Evolutionary conservation across 2,888 invertebrate species (phyloP).

Genomic region (Scaptomyza cyrtandrae): DNA sequence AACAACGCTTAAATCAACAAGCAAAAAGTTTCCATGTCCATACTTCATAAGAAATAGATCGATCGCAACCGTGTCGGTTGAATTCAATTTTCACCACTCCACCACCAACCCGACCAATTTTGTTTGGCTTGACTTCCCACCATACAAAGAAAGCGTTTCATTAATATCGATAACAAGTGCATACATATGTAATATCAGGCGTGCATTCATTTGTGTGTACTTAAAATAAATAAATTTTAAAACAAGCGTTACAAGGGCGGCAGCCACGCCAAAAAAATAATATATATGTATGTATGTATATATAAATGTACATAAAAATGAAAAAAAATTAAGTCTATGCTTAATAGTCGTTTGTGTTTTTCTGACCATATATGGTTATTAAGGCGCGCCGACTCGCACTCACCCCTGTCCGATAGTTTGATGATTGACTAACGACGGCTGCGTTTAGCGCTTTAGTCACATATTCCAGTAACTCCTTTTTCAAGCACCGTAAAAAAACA

Average conservation of each 20-base stretch:
- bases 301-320: constrained; percentile 11
- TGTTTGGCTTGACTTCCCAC: constrained; percentile 23
- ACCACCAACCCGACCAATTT: background rate
- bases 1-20: background rate
- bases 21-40: constrained; percentile 3
- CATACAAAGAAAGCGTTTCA: constrained; percentile 54
- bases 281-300: no score
- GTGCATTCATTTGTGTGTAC: constrained; percentile 8
- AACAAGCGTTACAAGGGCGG: constrained; percentile 73
- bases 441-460: constrained; percentile 38
- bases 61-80: constrained; percentile 18
- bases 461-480: constrained; percentile 47
- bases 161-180: constrained; percentile 57
- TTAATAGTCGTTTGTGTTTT: constrained; percentile 54
- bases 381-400: constrained; percentile 48
- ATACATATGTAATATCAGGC: constrained; percentile 24
- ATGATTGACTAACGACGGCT: constrained; percentile 33
- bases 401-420: constrained; percentile 34
- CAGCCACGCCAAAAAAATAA: constrained; percentile 55
- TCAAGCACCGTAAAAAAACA: constrained; percentile 12
- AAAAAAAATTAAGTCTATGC: constrained; percentile 42
- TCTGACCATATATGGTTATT: constrained; percentile 65
- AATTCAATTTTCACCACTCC: background rate
- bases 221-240: constrained; percentile 28
- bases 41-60: constrained; percentile 21